Evolutionary conservation across 2,888 invertebrate species (phyloP).

Genomic region (Cynaeus angustus): DNA sequence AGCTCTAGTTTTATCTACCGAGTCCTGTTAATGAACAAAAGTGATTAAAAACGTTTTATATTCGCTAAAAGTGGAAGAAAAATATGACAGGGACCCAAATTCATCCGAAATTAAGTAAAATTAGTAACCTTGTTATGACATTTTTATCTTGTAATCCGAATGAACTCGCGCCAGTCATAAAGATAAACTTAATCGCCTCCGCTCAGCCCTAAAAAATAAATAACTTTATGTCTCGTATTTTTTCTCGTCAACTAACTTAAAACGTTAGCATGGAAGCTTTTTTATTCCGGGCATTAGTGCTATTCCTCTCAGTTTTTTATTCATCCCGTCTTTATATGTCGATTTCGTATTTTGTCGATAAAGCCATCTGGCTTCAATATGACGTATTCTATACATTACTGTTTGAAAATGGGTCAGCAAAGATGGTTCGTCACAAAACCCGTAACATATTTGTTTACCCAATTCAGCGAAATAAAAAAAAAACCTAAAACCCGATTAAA

Average conservation of each 20-base stretch:
- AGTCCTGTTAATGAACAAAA: not conserved
- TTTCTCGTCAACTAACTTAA: not conserved
- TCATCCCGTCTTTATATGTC: slow-evolving; percentile 21
- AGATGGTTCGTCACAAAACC: not conserved
- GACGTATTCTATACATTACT: slow-evolving; percentile 30
- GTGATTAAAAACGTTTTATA: not conserved
- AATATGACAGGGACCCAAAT: not conserved
- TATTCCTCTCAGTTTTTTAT: slow-evolving; percentile 10
- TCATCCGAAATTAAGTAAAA: not conserved
- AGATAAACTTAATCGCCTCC: slow-evolving; percentile 17
- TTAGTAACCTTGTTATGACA: not conserved
- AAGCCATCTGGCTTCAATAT: slow-evolving; percentile 36
- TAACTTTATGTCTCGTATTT: slow-evolving; percentile 14
- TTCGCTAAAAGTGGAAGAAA: not conserved
- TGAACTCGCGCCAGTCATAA: slow-evolving; percentile 14
- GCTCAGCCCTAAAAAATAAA: slow-evolving; percentile 5
- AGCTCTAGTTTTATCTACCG: no score
- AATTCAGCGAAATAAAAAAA: not conserved
- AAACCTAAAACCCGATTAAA: not conserved
- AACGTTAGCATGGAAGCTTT: not conserved
- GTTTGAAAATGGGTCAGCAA: slow-evolving; percentile 24
- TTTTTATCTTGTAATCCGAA: slow-evolving; percentile 23
- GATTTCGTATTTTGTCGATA: slow-evolving; percentile 23
- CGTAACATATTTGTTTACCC: slow-evolving; percentile 1
- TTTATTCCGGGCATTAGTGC: slow-evolving; percentile 5